Percentiles rank a stretch among this genome's conserved stretches.
Conservation (phyloP, 2,888 invertebrate species). For the Epinotia bilunana region DNA sequence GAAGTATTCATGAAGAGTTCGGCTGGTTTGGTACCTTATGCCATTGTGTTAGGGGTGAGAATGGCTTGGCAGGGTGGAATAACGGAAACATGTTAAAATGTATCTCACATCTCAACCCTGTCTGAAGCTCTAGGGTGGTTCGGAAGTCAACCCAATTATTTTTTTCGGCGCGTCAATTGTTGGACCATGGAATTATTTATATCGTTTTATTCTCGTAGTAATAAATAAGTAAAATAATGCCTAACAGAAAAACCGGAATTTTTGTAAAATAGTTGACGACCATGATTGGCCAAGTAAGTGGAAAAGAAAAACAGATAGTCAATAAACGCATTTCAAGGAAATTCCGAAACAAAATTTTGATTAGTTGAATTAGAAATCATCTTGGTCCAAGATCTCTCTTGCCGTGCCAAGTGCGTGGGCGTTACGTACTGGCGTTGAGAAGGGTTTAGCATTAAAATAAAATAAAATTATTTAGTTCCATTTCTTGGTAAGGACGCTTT, state of each 20-base stretch:
- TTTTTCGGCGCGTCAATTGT: background rate
- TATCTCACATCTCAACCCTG: slow-evolving; percentile 44
- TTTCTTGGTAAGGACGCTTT: background rate
- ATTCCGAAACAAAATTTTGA: too few species aligned
- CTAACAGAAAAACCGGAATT: too few species aligned
- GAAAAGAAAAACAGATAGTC: too few species aligned
- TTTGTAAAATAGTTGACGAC: too few species aligned
- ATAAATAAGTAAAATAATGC: background rate
- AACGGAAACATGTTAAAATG: slow-evolving; percentile 46
- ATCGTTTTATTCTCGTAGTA: background rate
- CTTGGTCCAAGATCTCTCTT: too few species aligned
- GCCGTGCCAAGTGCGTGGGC: too few species aligned
- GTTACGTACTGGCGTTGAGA: too few species aligned
- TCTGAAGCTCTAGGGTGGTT: slow-evolving; percentile 17
- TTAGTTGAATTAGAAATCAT: too few species aligned
- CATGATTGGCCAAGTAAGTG: too few species aligned
- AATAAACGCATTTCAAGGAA: too few species aligned
- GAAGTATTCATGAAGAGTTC: slow-evolving; percentile 17
- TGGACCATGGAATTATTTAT: background rate
- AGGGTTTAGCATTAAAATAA: too few species aligned
- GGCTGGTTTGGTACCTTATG: background rate
- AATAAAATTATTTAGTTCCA: too few species aligned
- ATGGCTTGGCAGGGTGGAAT: slow-evolving; percentile 1
- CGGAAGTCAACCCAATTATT: slow-evolving; percentile 12
- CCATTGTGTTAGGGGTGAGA: slow-evolving; percentile 15